Percentiles rank a stretch among this genome's conserved stretches.
phyloP scores from a whole-genome alignment of 2,888 invertebrate genomes.

The Clivina fossor region DNA sequence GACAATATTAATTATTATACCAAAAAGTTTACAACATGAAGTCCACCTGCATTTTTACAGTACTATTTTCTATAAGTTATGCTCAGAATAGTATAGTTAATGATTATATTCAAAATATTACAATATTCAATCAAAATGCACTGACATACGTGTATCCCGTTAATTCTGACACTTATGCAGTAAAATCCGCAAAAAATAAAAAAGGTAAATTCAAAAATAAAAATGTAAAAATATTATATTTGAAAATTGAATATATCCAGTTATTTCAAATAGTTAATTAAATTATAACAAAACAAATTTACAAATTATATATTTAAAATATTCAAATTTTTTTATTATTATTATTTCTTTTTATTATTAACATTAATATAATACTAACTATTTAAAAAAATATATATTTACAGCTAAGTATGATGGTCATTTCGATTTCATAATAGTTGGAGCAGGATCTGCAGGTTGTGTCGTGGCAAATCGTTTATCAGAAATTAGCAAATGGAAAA shows the following conservation, averaged over 20 bases:
- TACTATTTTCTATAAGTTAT: too few species aligned
- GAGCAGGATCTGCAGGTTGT: slow-evolving; percentile 20
- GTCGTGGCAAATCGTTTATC: slow-evolving; percentile 20
- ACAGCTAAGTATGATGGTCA: slow-evolving; percentile 4
- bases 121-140: too few species aligned
- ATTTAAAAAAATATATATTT: background rate
- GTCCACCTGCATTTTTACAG: too few species aligned
- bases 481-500: slow-evolving; percentile 16
- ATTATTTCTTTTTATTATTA: background rate
- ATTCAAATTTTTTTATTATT: too few species aligned
- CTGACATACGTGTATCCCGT: too few species aligned
- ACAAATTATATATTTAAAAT: background rate
- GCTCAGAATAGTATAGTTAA: too few species aligned
- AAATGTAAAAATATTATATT: background rate
- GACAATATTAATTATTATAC: too few species aligned
- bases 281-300: background rate
- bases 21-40: too few species aligned
- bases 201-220: background rate
- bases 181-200: background rate
- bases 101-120: too few species aligned
- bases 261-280: background rate
- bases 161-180: too few species aligned
- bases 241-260: background rate
- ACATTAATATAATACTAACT: background rate
- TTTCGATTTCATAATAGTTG: slow-evolving; percentile 26